Base-by-base conservation (phyloP, 1,140 invertebrate genomes). In the Calliphora vicina region DNA sequence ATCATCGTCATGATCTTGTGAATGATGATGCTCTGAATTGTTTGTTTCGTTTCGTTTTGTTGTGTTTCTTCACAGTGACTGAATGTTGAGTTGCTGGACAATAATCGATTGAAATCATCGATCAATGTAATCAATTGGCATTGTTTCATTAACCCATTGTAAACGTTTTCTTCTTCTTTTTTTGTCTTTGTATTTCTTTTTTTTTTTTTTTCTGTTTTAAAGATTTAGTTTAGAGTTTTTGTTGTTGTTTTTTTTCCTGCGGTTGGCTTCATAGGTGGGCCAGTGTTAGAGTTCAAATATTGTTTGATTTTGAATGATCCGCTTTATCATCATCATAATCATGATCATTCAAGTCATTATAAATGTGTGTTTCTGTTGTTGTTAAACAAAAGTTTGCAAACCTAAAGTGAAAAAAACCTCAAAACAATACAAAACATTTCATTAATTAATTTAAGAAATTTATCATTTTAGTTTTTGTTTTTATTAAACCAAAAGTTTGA, bases 71-170 rank as follows among this genome's bases (percentile, higher is more conserved):
- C 5, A 45, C 42, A 25, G 74, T 43, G 71, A 78, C 57, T 76
- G 29, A 50, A 67, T 43, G 27, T 82, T 82, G 61, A 26, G 26
- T 80, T 25, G 81, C 50, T 43, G 27, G 50, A 82, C 80, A 84
- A 76, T 84, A 82, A 84, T 78, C 83, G 83, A 73, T 84, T 76
- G 82, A 84, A 82, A 78, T 76, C 80, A 84, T 84, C 81, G 81
- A 84, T 84, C 83, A 84, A 82, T 84, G 81, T 81, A 84, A 84
- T 84, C 83, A 84, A 84, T 84, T 84, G 81, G 83, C 81, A 84
- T 84, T 84, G 83, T 84, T 84, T 82, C 74, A 67, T 84, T 84
- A 71, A 67, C 35, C 67, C 71, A 50, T 81, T 83, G 72, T 71
- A 50, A 81, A 23, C 20, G 42, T 81, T 80, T 80, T 50, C 42